Evolutionary conservation across 2,797 vertebrate species (phyloP).

Genomic region (Propithecus deckenii): DNA sequence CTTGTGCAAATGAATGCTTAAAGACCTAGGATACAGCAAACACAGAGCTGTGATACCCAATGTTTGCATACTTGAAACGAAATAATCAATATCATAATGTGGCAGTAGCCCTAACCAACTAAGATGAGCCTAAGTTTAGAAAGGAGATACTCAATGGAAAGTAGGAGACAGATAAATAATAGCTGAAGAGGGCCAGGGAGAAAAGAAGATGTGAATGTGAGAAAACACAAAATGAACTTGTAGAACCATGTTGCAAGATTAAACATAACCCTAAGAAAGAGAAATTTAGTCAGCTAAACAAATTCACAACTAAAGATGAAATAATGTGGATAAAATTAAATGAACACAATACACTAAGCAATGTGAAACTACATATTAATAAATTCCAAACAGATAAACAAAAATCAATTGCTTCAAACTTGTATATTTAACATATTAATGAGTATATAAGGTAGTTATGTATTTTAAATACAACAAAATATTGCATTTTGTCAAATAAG

Average conservation of each 20-base stretch:
- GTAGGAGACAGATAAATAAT: too few relatives aligned
- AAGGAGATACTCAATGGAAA: not conserved
- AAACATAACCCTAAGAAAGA: not conserved
- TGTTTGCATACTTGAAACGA: not conserved
- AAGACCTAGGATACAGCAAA: fast-evolving
- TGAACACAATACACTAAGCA: not conserved
- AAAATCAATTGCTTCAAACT: not conserved
- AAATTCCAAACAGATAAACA: not conserved
- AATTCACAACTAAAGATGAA: not conserved
- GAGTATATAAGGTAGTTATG: not conserved
- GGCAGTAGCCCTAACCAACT: not conserved
- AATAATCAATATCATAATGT: not conserved
- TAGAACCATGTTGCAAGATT: not conserved
- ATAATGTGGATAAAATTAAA: not conserved
- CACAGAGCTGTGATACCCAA: not conserved
- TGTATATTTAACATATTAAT: not conserved
- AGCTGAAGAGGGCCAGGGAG: not conserved
- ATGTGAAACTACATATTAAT: not conserved
- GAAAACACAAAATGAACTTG: not conserved
- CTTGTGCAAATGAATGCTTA: not conserved
- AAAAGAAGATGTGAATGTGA: not conserved
- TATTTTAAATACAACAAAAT: not conserved
- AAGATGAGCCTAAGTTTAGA: not conserved
- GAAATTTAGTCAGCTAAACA: not conserved
- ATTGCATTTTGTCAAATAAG: not conserved